Base-by-base conservation (phyloP, 1,140 invertebrate species). In the Microplitis mediator region DNA sequence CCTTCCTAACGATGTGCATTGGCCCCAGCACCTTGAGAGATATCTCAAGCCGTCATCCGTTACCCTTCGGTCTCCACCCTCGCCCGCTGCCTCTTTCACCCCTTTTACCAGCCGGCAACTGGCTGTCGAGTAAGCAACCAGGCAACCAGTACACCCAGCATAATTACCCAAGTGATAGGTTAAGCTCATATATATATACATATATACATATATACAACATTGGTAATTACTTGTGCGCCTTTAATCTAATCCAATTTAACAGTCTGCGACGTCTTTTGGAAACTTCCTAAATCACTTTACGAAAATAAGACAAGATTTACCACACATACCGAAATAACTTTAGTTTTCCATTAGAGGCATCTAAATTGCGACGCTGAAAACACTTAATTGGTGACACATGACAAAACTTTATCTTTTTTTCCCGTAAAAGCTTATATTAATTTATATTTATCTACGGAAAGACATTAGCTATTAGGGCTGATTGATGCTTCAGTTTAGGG, bases 191-290 rank as follows among this genome's bases (percentile, higher is more conserved):
- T 23, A 23, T 23, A 23, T 23, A 23, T 23, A 23, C 2, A 23
- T 23, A 23, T 23, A 23, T 23, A 23, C 2, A 23, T 23, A 23
- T 23, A 23, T 23, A 23, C 2, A 23, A 45, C 6, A 86, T 84
- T 80, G 80, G 77, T 81, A 81, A 84, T 85, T 86, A 85, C 79
- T 81, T 74, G 23, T 23, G 16, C 56, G 70, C 61, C 51, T 74
- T 67, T 72, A 75, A 82, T 80, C 78, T 82, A 81, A 83, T 83
- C 78, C 81, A 82, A 80, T 82, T 74, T 67, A 39, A n/a, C 61
- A 35, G 67, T 31, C 13, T 60, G 13, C 36, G 58, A 56, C 32
- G 50, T 56, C 2, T 45, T 8, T 45, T 45, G 5, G 39, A 45
- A 45, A 45, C 39, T 45, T 45, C 6, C 6, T 45, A 45, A 45